phyloP scores from a whole-genome alignment of 2,888 invertebrate species.

The Sphinx pinastri region DNA sequence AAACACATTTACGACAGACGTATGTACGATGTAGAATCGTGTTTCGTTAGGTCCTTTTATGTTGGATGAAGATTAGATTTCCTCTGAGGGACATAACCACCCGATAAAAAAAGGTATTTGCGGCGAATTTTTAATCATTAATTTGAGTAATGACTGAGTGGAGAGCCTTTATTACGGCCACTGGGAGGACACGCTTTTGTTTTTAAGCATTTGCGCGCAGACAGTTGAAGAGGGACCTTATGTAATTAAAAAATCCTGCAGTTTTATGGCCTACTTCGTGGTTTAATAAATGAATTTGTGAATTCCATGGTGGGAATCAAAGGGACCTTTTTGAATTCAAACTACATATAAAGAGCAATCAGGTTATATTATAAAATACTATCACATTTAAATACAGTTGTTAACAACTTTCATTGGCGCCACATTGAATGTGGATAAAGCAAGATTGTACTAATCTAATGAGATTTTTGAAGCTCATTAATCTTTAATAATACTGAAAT shows the following conservation, averaged over 20 bases:
- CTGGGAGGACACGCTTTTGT: conserved; percentile 62
- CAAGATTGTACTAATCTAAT: conserved; percentile 12
- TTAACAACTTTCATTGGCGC: neutral
- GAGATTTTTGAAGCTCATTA: conserved; percentile 35
- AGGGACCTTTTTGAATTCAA: conserved; percentile 36
- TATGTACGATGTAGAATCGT: conserved; percentile 19
- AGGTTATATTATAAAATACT: conserved; percentile 31
- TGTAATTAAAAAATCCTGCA: conserved; percentile 56
- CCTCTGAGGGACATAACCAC: conserved; percentile 36
- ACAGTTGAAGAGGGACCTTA: conserved; percentile 50
- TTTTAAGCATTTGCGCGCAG: conserved; percentile 56
- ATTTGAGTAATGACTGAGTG: conserved; percentile 57
- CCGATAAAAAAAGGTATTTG: conserved; percentile 47
- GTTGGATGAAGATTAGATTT: conserved; percentile 42
- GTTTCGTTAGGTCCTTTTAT: conserved; percentile 26
- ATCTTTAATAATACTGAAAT: conserved; percentile 77
- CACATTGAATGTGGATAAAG: conserved; percentile 2
- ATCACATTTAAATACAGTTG: conserved; percentile 13
- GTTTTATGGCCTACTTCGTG: conserved; percentile 46
- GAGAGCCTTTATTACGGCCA: conserved; percentile 61
- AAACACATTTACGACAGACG: conserved; percentile 25
- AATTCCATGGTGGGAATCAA: conserved; percentile 26
- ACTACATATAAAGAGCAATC: conserved; percentile 13
- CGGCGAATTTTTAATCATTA: conserved; percentile 61
- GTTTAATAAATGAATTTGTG: conserved; percentile 27